These are phyloP conservation scores for Leptopilina clavipes DNA, from an alignment of 1,140 invertebrate species.

Conservation along the genomic window DNA sequence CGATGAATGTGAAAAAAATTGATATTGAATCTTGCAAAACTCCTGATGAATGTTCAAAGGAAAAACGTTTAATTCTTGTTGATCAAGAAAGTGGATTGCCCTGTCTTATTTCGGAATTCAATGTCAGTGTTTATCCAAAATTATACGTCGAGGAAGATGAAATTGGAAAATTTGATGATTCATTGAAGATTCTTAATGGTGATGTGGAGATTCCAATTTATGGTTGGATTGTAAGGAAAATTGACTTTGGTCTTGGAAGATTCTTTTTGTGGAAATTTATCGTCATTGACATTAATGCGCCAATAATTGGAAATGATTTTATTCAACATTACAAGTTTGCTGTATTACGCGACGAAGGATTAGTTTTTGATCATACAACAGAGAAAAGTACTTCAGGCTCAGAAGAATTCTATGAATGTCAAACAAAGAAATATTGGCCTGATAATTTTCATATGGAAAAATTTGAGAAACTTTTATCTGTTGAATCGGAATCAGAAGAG, in stretches of 20 bases:
- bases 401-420: slow-evolving; percentile 4
- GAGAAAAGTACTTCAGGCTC: neutral
- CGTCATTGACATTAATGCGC: neutral
- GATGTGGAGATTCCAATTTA: neutral
- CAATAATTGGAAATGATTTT: slow-evolving; percentile 7
- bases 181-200: neutral
- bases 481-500: neutral
- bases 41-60: neutral
- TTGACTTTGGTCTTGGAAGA: slow-evolving; percentile 16
- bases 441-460: neutral
- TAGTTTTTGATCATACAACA: neutral
- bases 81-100: slow-evolving; percentile 9
- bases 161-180: slow-evolving; percentile 6
- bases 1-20: neutral
- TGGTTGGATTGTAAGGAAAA: neutral
- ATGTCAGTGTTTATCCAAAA: slow-evolving; percentile 4
- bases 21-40: neutral
- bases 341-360: neutral
- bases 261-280: slow-evolving; percentile 1
- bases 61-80: slow-evolving; percentile 15
- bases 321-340: neutral
- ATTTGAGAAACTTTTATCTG: neutral
- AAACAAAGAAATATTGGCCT: neutral
- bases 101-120: neutral
- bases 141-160: neutral